Evolutionary conservation across 2,888 invertebrate species (phyloP).

Genomic region (Catocala fraxini): DNA sequence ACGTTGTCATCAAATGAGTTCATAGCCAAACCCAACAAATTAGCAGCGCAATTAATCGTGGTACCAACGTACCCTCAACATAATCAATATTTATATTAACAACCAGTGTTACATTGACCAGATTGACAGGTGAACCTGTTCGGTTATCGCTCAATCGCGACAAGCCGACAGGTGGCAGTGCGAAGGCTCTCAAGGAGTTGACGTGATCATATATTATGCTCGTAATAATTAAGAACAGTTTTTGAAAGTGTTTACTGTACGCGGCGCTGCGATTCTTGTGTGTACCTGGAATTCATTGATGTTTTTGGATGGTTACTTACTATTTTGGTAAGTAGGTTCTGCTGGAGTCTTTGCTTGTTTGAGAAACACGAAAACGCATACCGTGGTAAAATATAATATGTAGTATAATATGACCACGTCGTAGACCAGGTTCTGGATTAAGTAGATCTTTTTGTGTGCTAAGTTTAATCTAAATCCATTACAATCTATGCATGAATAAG

Average conservation of each 20-base stretch:
- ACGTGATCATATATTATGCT: slow-evolving; percentile 8
- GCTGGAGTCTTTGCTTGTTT: too few species aligned
- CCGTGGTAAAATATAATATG: too few species aligned
- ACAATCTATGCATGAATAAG: too few species aligned
- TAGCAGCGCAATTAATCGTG: slow-evolving; percentile 4
- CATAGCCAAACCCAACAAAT: slow-evolving; percentile 6
- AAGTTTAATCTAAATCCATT: too few species aligned
- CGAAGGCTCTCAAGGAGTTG: slow-evolving; percentile 12
- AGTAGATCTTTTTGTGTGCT: too few species aligned
- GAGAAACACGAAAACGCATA: too few species aligned
- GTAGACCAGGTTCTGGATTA: too few species aligned
- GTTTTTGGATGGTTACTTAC: background rate
- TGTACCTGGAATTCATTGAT: background rate
- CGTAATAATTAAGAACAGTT: slow-evolving; percentile 22
- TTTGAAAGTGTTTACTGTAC: slow-evolving; percentile 15
- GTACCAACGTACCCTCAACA: slow-evolving; percentile 9
- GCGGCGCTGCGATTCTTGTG: background rate
- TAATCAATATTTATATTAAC: slow-evolving; percentile 43
- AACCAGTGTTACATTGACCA: slow-evolving; percentile 26
- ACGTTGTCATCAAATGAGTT: slow-evolving; percentile 2
- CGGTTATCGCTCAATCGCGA: slow-evolving; percentile 38
- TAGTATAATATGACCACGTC: too few species aligned
- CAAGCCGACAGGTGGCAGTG: slow-evolving; percentile 31
- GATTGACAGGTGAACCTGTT: slow-evolving; percentile 41
- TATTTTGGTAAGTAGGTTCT: too few species aligned